Conservation (phyloP, 2,113 vertebrate genomes). For the Nyctereutes procyonoides region DNA sequence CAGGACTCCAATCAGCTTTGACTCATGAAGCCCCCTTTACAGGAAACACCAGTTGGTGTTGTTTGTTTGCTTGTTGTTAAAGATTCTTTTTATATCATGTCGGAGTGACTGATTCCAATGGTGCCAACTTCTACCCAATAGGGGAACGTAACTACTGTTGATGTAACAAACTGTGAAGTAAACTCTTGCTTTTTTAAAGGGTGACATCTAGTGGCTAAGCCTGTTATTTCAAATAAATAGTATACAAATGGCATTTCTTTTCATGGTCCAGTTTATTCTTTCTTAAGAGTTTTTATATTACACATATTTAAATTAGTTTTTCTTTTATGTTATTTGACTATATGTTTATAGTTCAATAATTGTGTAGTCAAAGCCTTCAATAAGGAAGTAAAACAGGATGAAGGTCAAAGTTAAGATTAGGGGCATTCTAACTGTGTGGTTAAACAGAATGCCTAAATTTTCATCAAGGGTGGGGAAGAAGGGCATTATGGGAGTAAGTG, state of each 20-base stretch:
- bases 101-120: not conserved
- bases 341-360: not conserved
- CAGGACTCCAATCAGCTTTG: not conserved
- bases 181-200: constrained; percentile 77
- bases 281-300: constrained; percentile 1
- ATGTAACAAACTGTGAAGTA: constrained; percentile 38
- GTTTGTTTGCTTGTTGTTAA: not conserved
- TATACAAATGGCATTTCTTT: not conserved
- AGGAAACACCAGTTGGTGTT: not conserved
- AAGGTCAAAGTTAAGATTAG: not conserved
- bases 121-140: constrained; percentile 8
- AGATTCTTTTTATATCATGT: not conserved
- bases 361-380: not conserved
- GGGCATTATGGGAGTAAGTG: not conserved
- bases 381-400: not conserved
- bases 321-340: not conserved
- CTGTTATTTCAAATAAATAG: constrained; percentile 63
- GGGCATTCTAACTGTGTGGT: not conserved
- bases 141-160: constrained; percentile 77
- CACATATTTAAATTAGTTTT: constrained; percentile 29
- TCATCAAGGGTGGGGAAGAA: not conserved
- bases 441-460: not conserved
- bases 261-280: not conserved
- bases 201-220: constrained; percentile 88
- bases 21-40: not conserved